Percentiles rank a stretch among this genome's conserved stretches.
Evolutionary conservation across 2,113 vertebrate species (phyloP).

Genomic region (Polypterus bichir): DNA sequence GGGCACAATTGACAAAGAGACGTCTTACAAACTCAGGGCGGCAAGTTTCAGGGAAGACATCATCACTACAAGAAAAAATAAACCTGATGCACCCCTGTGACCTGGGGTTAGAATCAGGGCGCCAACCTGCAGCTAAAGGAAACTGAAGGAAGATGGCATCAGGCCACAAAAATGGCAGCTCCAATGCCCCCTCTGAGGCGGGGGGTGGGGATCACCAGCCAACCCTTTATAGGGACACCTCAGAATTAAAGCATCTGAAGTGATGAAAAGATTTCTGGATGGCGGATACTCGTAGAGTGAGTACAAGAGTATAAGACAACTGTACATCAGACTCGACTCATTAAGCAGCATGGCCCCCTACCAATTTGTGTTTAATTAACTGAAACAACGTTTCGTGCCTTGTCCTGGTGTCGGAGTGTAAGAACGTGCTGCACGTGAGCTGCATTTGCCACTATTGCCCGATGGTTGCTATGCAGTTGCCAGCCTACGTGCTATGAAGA

Average conservation of each 20-base stretch:
- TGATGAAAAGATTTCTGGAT: background rate
- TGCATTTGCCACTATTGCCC: too few relatives aligned
- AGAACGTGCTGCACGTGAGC: too few relatives aligned
- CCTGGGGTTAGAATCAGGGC: conserved; percentile 21
- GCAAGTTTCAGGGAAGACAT: conserved; percentile 27
- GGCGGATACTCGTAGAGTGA: background rate
- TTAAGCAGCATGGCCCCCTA: conserved; percentile 17
- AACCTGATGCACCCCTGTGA: conserved; percentile 21
- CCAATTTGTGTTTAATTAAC: too few relatives aligned
- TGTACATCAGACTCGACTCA: conserved; percentile 19
- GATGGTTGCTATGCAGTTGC: too few relatives aligned
- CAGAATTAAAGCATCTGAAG: background rate
- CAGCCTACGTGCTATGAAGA: too few relatives aligned
- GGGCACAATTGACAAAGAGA: too few relatives aligned
- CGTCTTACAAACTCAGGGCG: conserved; percentile 20
- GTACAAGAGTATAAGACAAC: background rate
- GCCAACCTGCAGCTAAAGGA: conserved; percentile 9
- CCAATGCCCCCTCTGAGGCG: conserved; percentile 1
- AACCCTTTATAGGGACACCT: background rate
- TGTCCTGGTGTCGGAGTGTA: too few relatives aligned
- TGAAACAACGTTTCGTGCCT: too few relatives aligned
- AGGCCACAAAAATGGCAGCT: conserved; percentile 23
- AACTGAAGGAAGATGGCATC: conserved; percentile 29
- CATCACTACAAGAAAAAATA: conserved; percentile 25
- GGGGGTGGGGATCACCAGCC: background rate